A percentile compares a stretch with the other conserved stretches of the same genome.
phyloP scores from a whole-genome alignment of 2,113 vertebrate species.

The Rhodinocichla rosea region DNA sequence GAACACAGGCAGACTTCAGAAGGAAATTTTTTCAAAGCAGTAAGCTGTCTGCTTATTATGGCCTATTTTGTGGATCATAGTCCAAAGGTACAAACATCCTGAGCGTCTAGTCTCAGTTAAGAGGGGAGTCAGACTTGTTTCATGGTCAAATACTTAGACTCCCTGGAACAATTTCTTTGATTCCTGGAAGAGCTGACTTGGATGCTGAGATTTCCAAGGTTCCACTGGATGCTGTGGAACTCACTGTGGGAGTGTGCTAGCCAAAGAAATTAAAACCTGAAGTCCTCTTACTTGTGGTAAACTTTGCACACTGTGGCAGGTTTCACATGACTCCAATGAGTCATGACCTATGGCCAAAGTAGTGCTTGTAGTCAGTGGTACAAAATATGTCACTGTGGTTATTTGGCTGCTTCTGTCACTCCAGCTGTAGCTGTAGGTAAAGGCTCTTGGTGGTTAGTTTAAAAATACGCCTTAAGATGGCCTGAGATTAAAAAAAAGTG shows the following conservation, averaged over 20 bases:
- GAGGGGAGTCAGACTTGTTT: conserved; percentile 30
- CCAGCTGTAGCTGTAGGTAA: neutral
- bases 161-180: conserved; percentile 53
- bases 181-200: conserved; percentile 61
- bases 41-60: neutral
- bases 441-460: neutral
- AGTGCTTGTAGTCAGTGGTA: conserved; percentile 3
- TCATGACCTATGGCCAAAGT: conserved; percentile 5
- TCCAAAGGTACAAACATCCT: conserved; percentile 42
- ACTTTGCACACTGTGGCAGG: conserved; percentile 4
- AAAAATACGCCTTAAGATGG: neutral
- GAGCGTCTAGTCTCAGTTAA: conserved; percentile 14
- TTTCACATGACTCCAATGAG: conserved; percentile 40
- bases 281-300: conserved; percentile 20
- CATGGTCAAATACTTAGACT: conserved; percentile 36
- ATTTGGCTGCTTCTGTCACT: neutral
- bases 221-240: neutral
- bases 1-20: conserved; percentile 3
- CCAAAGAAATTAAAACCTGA: conserved; percentile 41
- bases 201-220: conserved; percentile 44
- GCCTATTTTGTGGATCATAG: neutral
- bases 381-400: conserved; percentile 15
- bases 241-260: conserved; percentile 4
- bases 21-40: neutral
- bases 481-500: neutral